Percentiles rank a stretch among this genome's conserved stretches.
These are phyloP conservation scores for Patagioenas fasciata DNA, from an alignment of 2,113 vertebrate species.

Conservation along the genomic window DNA sequence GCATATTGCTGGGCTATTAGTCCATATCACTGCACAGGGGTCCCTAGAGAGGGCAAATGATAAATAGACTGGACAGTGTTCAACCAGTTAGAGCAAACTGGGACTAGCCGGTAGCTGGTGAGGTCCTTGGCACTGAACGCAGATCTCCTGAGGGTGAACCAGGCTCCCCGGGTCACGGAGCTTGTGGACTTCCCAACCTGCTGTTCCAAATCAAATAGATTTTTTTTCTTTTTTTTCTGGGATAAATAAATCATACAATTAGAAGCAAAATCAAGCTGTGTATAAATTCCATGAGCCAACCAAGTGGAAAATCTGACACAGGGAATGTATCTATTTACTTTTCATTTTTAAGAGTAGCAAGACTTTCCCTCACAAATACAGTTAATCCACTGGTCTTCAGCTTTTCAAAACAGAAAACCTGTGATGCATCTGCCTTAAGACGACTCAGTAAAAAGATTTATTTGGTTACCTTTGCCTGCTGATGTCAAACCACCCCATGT, in stretches of 20 bases:
- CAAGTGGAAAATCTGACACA: neutral
- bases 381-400: neutral
- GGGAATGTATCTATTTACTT: neutral
- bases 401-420: neutral
- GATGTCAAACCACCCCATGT: neutral
- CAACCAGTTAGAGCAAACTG: neutral
- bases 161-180: neutral
- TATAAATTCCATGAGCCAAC: neutral
- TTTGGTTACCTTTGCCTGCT: neutral
- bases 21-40: neutral
- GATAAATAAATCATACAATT: constrained; percentile 11
- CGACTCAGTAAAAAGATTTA: neutral
- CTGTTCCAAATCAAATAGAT: constrained; percentile 1
- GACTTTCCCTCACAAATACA: neutral
- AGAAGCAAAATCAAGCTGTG: neutral
- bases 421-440: neutral
- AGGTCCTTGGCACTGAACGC: neutral
- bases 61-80: constrained; percentile 30
- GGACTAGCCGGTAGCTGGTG: neutral
- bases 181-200: neutral
- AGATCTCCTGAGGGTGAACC: neutral
- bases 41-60: neutral
- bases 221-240: neutral
- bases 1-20: constrained; percentile 28
- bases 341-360: neutral